Percentiles rank a stretch among this genome's conserved stretches.
Conservation (phyloP, 2,797 vertebrate species). For the Delichon dasypus region DNA sequence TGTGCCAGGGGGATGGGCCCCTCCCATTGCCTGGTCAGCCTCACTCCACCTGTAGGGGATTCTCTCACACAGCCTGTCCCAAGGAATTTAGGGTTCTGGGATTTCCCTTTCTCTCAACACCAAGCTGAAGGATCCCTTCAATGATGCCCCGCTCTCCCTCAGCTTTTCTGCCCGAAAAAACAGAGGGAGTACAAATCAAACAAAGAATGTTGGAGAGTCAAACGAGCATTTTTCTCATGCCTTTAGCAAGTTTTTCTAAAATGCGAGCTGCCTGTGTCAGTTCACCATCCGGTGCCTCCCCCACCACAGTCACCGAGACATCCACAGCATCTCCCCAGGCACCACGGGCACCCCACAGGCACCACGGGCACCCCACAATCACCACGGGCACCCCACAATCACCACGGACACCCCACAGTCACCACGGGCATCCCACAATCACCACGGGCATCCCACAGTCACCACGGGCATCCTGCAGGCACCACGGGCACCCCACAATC, state of each 20-base stretch:
- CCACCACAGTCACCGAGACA: not conserved
- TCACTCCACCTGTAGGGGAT: not conserved
- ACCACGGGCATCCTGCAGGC: no score
- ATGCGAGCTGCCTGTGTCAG: not conserved
- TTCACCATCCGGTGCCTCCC: not conserved
- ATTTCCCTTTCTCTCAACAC: not conserved
- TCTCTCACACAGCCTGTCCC: not conserved
- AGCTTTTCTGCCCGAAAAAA: not conserved
- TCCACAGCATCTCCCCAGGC: not conserved
- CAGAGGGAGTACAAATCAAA: not conserved
- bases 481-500: no score
- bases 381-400: no score
- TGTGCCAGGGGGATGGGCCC: not conserved
- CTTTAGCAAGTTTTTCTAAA: not conserved
- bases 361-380: no score
- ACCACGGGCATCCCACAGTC: no score
- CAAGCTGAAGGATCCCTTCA: not conserved
- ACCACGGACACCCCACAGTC: no score
- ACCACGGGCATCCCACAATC: no score
- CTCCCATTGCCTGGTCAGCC: not conserved
- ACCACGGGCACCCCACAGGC: no score
- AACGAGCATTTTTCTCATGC: not conserved
- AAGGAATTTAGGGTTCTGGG: not conserved
- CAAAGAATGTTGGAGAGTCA: not conserved
- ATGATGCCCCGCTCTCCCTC: not conserved